Evolutionary conservation across 1,140 invertebrate species (phyloP).

Genomic region (Trichomalopsis sarcophagae): DNA sequence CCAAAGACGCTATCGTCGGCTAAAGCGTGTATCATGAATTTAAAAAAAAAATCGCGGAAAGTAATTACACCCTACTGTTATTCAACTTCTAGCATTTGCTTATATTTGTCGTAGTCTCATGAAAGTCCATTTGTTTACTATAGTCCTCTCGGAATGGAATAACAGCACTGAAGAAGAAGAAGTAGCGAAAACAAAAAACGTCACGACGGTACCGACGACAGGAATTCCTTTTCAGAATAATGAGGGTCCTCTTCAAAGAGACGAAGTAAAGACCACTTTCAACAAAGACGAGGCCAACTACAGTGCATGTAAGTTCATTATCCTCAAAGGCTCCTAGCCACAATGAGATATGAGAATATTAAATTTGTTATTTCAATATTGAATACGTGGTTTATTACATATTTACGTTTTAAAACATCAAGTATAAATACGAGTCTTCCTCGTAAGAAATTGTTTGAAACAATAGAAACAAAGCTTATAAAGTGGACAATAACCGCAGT

Average conservation of each 20-base stretch:
- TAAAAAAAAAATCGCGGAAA: background rate
- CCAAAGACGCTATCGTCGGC: background rate
- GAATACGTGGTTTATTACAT: background rate
- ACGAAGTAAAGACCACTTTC: slow-evolving; percentile 80
- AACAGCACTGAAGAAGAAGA: slow-evolving; percentile 80
- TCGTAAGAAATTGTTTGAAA: no score
- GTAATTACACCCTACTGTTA: background rate
- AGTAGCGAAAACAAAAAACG: slow-evolving; percentile 68
- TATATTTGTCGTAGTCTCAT: slow-evolving; percentile 8
- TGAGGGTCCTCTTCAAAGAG: slow-evolving; percentile 81
- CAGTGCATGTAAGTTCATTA: slow-evolving; percentile 67
- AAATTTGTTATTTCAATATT: background rate
- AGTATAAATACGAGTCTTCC: no score
- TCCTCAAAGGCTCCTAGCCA: slow-evolving; percentile 10
- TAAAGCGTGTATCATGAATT: background rate
- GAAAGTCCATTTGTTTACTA: slow-evolving; percentile 54
- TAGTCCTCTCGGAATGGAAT: slow-evolving; percentile 81
- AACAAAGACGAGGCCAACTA: slow-evolving; percentile 74
- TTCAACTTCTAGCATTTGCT: slow-evolving; percentile 7
- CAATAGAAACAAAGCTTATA: no score
- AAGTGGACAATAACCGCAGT: no score
- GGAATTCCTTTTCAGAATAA: slow-evolving; percentile 72
- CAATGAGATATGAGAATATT: slow-evolving; percentile 25
- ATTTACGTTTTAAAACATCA: no score
- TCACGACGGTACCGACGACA: slow-evolving; percentile 67